A percentile compares a stretch with the other conserved stretches of the same genome.
phyloP scores from a whole-genome alignment of 2,888 invertebrate species.

The Parnassius mnemosyne region DNA sequence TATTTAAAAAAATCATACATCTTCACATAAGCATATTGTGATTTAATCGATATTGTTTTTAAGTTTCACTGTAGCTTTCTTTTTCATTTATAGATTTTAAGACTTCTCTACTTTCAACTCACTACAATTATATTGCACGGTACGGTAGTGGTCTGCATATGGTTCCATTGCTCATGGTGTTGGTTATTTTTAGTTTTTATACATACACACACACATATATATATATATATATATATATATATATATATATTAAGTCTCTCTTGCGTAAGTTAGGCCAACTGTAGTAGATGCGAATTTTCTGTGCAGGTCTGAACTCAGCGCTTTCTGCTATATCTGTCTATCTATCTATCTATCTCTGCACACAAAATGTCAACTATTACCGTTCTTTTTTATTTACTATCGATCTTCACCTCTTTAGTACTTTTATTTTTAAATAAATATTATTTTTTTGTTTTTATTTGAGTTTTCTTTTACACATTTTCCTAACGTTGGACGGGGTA shows the following conservation, averaged over 20 bases:
- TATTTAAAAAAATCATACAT: constrained; percentile 52
- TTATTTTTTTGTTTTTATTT: constrained; percentile 49
- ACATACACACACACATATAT: too few species aligned
- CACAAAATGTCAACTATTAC: constrained; percentile 43
- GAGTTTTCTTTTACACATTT: constrained; percentile 48
- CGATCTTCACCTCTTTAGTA: constrained; percentile 52
- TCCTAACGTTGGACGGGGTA: constrained; percentile 63
- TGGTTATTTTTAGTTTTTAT: constrained; percentile 37
- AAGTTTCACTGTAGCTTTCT: constrained; percentile 44
- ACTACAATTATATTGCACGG: constrained; percentile 45
- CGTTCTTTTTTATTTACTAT: constrained; percentile 46
- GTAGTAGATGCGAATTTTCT: constrained; percentile 39
- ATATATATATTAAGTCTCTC: constrained; percentile 24
- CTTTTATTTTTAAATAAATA: constrained; percentile 64
- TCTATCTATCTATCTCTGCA: constrained; percentile 34
- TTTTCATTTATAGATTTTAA: constrained; percentile 38
- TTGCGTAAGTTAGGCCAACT: constrained; percentile 21
- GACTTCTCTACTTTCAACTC: constrained; percentile 35
- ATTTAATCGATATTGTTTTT: constrained; percentile 45
- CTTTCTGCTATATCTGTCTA: constrained; percentile 19
- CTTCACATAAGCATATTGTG: constrained; percentile 42
- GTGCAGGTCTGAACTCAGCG: constrained; percentile 36
- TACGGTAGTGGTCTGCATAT: constrained; percentile 57
- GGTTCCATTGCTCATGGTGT: constrained; percentile 52
- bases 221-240: constrained; percentile 30